Evolutionary conservation across 2,888 invertebrate genomes (phyloP), one percentile per base, ranked within the genome.

Genomic region (Tetanocera ferruginea): DNA sequence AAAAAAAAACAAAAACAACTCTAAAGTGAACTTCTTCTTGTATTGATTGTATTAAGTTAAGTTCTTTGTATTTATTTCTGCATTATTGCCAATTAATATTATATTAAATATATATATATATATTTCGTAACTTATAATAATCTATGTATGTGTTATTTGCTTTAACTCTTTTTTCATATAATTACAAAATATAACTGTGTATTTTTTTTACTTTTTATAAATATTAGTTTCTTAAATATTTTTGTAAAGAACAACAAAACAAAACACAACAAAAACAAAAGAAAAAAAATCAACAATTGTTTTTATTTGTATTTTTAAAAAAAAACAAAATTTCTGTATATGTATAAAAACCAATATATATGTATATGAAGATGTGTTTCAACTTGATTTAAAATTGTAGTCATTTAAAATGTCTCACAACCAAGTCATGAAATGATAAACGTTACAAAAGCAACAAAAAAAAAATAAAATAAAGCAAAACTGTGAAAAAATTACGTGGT

Each of bases 401-500:
- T 51, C 51, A 75, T 66, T 49, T 60, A 52, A 75, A 66, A 75
- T 66, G 64, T 64, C 49, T 25, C 23, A 37, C 37, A 60, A 72
- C n/a, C 37, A 72, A 72, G 60, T 72, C 72, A 72, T 73, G 25
- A 60, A 73, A 73, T 73, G 43, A 62, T 62, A 62, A 62, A 73
- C 62, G 60, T 73, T 62, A 19, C 43, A 51, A 69, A 69, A 17
- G 34, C n/a, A n/a, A n/a, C n/a, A n/a, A 64, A 28, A n/a, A 23
- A 64, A 31, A 6, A 62, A 17, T 14, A 66, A 71, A 55, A 71
- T 71, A 69, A 69, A 69, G 69, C 69, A 69, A 69, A 69, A 51
- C 69, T 69, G 69, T 69, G 69, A 69, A 69, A 69, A 69, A 64
- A 64, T 64, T 31, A 34, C 64, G 43, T 43, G 43, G 43, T 43